Evolutionary conservation across 2,888 invertebrate species (phyloP), one percentile per base, ranked within the genome.

Genomic region (Lacanobia oleracea): DNA sequence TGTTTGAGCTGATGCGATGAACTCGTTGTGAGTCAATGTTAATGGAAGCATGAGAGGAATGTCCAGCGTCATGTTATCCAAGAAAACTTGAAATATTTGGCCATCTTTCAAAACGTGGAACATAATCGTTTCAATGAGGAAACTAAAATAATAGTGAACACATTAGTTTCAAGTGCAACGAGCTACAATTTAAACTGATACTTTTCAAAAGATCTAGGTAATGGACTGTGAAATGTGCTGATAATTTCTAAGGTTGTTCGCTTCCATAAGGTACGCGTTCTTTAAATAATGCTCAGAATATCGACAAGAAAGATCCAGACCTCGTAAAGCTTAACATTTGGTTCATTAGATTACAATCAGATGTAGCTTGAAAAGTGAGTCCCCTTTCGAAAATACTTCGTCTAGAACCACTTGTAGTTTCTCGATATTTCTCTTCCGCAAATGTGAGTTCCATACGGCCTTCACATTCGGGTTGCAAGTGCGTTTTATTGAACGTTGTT

Each of bases 31-130:
- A 78, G 50, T 84, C 73, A 84, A 57, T 27, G 9, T 60, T 70
- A 68, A 70, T 23, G 43, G 50, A 72, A 67, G 14, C 51, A 68
- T 21, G n/a, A 48, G 56, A 71, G 56, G 71, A 82, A 84, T 75
- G 53, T 50, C 45, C 50, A 65, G 0, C 48, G 59, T 67, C 72
- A 62, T 60, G 40, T 40, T 66, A 23, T 68, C 69, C 65, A 75
- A 54, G 65, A 68, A 83, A 74, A 33, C 59, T 50, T 62, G 16
- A 59, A 71, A 68, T 53, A 69, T 66, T 82, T 79, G 83, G 84
- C 84, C 53, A 56, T 37, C 63, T 62, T 63, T 82, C 83, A 84
- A 84, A 43, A 79, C 75, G 79, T 59, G 71, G 33, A 60, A 62
- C 57, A 82, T 66, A 45, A 60, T 54, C 54, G 23, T 33, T 69